A percentile compares a stretch with the other conserved stretches of the same genome.
These are phyloP conservation scores for Micoletzkya japonica DNA, from an alignment of 2,888 invertebrate species.

Conservation along the genomic window DNA sequence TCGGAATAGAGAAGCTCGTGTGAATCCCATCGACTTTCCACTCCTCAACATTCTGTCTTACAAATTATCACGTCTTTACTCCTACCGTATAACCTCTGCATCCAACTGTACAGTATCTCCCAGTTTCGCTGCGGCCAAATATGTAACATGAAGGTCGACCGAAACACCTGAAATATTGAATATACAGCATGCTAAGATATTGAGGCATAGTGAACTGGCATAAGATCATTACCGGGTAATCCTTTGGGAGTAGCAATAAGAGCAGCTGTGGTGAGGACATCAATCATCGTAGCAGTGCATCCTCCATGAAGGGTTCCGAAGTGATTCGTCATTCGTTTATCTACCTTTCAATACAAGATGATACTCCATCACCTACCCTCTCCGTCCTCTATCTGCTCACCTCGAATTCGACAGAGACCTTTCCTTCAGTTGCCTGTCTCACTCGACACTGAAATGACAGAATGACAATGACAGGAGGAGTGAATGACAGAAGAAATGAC, in stretches of 20 bases:
- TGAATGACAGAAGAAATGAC: not conserved
- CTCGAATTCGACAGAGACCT: slow-evolving; percentile 45
- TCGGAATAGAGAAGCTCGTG: slow-evolving; percentile 76
- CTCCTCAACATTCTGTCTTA: slow-evolving; percentile 66
- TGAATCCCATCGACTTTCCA: slow-evolving; percentile 69
- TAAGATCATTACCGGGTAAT: not conserved
- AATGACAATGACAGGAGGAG: not conserved
- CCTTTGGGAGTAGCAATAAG: slow-evolving; percentile 59
- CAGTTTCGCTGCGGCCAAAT: slow-evolving; percentile 75
- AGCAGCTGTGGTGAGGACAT: slow-evolving; percentile 48
- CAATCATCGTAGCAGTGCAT: slow-evolving; percentile 45
- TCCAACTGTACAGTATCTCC: slow-evolving; percentile 81
- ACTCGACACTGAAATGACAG: slow-evolving; percentile 30
- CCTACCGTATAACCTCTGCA: slow-evolving; percentile 72
- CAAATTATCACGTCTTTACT: not conserved
- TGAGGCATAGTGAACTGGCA: not conserved
- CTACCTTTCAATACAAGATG: slow-evolving; percentile 11
- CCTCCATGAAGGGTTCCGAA: slow-evolving; percentile 45
- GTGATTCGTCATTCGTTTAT: slow-evolving; percentile 10
- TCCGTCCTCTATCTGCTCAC: not conserved
- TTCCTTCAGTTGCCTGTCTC: slow-evolving; percentile 39
- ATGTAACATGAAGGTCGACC: slow-evolving; percentile 81
- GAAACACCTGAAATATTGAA: slow-evolving; percentile 74
- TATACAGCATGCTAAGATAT: not conserved
- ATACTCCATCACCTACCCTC: not conserved